A percentile compares a stretch with the other conserved stretches of the same genome.
These are phyloP conservation scores for Lepidiolamprologus cunningtoni DNA, from an alignment of 2,113 vertebrate genomes.

Conservation along the genomic window DNA sequence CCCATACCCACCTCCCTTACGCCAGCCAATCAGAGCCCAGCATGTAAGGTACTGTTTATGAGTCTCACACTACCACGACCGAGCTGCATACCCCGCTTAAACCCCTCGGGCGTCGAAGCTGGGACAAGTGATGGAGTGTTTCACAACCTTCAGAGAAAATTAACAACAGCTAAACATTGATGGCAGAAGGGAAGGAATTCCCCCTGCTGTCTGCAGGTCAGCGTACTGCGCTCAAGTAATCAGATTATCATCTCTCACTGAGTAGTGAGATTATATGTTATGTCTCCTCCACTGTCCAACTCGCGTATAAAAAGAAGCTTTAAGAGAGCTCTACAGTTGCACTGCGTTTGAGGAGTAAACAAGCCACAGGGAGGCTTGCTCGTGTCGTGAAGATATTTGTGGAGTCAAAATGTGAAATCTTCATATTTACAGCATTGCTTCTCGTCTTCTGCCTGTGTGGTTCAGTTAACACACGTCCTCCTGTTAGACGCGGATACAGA, in stretches of 20 bases:
- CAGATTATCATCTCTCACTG: conserved; percentile 33
- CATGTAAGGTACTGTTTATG: conserved; percentile 19
- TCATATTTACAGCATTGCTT: background rate
- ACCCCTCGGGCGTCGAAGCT: background rate
- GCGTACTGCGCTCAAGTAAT: conserved; percentile 22
- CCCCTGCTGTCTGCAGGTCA: background rate
- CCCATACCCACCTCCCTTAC: conserved; percentile 27
- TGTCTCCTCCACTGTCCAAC: background rate
- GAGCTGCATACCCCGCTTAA: background rate
- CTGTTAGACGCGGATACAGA: background rate
- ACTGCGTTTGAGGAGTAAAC: background rate
- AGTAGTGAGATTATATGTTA: conserved; percentile 24
- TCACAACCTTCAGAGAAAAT: conserved; percentile 25
- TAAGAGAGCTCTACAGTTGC: background rate
- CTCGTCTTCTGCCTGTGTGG: background rate
- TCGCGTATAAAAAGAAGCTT: background rate
- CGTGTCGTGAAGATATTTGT: background rate
- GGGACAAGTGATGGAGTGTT: conserved; percentile 34
- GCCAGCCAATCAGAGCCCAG: conserved; percentile 32
- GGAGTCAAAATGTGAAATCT: background rate
- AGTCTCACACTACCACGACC: conserved; percentile 11
- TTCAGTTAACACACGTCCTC: background rate
- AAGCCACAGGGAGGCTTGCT: background rate
- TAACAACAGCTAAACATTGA: conserved; percentile 1
- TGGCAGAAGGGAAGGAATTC: background rate